Base-by-base conservation (phyloP, 1,140 invertebrate genomes). In the Ephestia elutella region DNA sequence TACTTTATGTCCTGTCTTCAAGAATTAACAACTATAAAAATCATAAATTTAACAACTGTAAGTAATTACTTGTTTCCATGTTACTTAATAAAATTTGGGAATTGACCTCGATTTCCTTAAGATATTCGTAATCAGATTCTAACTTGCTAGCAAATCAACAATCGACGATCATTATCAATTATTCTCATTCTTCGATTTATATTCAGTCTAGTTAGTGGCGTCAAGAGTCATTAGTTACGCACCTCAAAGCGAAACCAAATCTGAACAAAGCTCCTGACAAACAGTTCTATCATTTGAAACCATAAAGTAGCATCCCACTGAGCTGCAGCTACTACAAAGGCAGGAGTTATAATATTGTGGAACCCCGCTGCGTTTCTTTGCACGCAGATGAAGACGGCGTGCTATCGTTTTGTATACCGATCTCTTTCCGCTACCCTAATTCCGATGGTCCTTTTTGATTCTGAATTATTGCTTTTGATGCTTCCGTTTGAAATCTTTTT, bases 231-330 rank as follows among this genome's bases (percentile, higher is more conserved):
- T 82, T 71, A 66, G 80, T 74, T 73, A 82, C 77, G 80, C 70
- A 82, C 69, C 71, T 59, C 70, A 65, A 19, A 25, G 21, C 68
- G 71, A 68, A 82, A 75, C 75, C 73, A 71, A 81, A 74, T 75
- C 65, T 66, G 58, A 70, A 82, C 76, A 85, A 78, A 78, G 78
- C 75, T 74, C 75, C 81, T 80, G 73, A 82, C 80, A 83, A 86
- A 86, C 84, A 82, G 75, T 87, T 81, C 80, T 85, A 87, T 86
- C 85, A 87, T 87, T 87, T 78, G 78, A 81, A 87, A 79, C 81
- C 85, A 84, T 87, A 87, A 86, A 87, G 80, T 71, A 81, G 74
- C 80, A 78, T 73, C 84, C 82, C 72, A 84, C 84, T 79, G 81
- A 65, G 66, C 65, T 68, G 70, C 66, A 73, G 77, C 78, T 80